Conservation (phyloP, 2,113 vertebrate genomes). For the Elanoides forficatus region DNA sequence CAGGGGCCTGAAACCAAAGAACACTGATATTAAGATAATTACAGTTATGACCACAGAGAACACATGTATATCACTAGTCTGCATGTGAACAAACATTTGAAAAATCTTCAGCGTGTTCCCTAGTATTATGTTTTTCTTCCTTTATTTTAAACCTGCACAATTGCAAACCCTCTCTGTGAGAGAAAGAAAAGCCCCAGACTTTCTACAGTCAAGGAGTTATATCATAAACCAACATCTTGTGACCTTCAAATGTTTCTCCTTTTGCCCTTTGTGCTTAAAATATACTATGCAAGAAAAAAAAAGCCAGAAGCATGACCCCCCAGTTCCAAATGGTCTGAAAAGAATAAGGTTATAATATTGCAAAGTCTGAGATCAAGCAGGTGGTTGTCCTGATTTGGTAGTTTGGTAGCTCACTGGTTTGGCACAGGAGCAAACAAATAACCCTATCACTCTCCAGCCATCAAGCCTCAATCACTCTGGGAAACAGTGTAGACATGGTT, state of each 20-base stretch:
- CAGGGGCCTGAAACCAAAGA: not conserved
- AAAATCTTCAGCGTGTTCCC: not conserved
- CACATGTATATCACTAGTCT: not conserved
- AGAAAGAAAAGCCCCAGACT: not conserved
- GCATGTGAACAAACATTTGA: not conserved
- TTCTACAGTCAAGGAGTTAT: not conserved
- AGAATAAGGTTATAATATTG: not conserved
- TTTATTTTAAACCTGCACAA: not conserved
- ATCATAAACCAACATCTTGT: not conserved
- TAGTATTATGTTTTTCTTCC: not conserved
- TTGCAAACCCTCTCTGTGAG: not conserved
- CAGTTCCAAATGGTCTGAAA: not conserved
- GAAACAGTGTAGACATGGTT: accelerated
- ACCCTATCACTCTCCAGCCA: not conserved
- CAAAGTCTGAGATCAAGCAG: not conserved
- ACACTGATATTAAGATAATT: not conserved
- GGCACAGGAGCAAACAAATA: not conserved
- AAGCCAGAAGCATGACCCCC: not conserved
- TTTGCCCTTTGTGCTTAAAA: not conserved
- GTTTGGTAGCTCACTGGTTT: not conserved
- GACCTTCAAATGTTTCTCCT: not conserved
- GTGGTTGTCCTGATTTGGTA: not conserved
- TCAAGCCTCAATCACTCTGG: not conserved
- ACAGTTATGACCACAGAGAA: not conserved
- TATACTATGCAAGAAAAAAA: not conserved